Evolutionary conservation across 2,797 vertebrate species (phyloP), one percentile per base, ranked within the genome.

Genomic region (Acanthornis magna): DNA sequence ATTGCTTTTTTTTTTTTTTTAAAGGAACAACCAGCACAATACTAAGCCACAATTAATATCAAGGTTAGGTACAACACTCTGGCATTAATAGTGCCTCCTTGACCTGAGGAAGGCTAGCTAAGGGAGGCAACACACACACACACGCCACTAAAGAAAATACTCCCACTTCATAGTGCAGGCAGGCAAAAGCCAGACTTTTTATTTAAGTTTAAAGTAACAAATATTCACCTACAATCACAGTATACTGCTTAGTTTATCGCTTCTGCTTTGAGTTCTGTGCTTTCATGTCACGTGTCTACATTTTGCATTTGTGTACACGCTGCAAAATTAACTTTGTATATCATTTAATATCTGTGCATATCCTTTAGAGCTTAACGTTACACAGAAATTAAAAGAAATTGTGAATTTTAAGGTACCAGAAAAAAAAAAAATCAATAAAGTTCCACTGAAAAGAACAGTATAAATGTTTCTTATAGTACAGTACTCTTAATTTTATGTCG

Each of bases 171-270:
- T n/a, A 89, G 63, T 91, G 89, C 85, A 91, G 74, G 70, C 83
- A 96, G 83, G 79, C 91, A 91, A 93, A 96, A 92, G 88, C 91
- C 93, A 95, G 50, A 95, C 42, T 83, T 93, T 96, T 97, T 91
- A 96, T 97, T 97, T 48, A 90, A 89, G 71, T 88, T 87, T 62
- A 88, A 97, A 96, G 48, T 80, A 86, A 83, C 73, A 83, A 78
- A 90, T 84, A 95, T 82, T 95, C 80, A 93, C 66, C 85, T 63
- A 95, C 50, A 70, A 72, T 84, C 84, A 94, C 60, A 94, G 86
- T 90, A 94, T 92, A 87, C 74, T 95, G 88, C 89, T 95, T 65
- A 36, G 62, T 55, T 88, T 84, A 85, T 89, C 67, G 2, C 65
- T 95, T 92, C 66, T 36, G 34, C 26, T 95, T 90, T 75, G 36